Conservation (phyloP, 2,113 vertebrate species). For the Macaca nemestrina region DNA sequence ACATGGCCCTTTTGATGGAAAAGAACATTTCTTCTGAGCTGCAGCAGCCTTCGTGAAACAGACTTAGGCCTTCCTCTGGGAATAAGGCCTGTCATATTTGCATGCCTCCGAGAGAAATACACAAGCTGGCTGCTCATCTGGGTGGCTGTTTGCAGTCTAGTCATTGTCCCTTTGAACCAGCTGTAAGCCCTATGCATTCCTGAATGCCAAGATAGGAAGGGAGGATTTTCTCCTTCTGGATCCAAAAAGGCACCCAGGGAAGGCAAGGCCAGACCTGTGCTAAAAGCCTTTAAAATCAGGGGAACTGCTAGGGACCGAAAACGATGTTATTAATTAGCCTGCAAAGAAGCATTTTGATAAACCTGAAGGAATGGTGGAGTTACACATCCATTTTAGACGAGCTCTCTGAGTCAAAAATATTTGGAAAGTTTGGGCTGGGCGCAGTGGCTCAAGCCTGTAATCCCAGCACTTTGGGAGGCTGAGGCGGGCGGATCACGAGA, state of each 20-base stretch:
- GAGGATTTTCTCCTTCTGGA: neutral
- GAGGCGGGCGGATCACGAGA: too few species aligned
- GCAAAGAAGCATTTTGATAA: neutral
- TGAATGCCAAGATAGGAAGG: neutral
- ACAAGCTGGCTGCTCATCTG: neutral
- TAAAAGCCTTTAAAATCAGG: neutral
- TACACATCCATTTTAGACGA: neutral
- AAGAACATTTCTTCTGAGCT: neutral
- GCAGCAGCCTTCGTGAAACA: neutral
- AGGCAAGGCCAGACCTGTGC: neutral
- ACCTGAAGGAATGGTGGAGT: neutral
- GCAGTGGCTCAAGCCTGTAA: too few species aligned
- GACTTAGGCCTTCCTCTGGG: neutral
- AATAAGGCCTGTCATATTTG: rapidly evolving
- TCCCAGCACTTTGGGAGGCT: too few species aligned
- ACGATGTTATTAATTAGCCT: neutral
- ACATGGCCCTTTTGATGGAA: neutral
- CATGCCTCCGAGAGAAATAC: neutral
- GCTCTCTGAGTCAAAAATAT: neutral
- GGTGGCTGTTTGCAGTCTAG: neutral
- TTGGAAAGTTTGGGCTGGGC: neutral
- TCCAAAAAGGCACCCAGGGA: neutral
- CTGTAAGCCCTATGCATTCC: neutral
- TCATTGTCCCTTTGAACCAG: neutral
- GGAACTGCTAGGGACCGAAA: neutral